phyloP scores from a whole-genome alignment of 2,797 vertebrate genomes.

The Alauda arvensis region DNA sequence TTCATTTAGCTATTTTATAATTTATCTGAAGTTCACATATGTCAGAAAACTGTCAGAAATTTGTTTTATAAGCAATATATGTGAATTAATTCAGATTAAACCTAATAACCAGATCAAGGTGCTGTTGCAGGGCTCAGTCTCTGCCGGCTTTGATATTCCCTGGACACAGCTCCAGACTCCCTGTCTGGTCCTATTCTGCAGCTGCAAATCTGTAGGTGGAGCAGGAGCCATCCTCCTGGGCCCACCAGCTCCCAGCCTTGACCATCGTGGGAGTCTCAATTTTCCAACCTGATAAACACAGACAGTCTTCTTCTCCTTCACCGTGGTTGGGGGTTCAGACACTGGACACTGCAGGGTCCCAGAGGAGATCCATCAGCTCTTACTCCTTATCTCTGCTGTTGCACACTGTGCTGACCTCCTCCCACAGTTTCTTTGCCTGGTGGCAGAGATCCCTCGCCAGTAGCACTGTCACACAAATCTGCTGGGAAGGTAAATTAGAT shows the following conservation, averaged over 20 bases:
- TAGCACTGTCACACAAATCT: neutral
- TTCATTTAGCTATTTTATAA: neutral
- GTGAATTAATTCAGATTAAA: neutral
- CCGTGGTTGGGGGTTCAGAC: accelerated
- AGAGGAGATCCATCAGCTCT: neutral
- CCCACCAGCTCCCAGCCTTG: neutral
- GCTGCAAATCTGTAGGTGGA: neutral
- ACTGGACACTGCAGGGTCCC: neutral
- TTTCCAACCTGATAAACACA: neutral
- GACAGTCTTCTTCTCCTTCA: neutral
- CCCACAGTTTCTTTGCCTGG: neutral
- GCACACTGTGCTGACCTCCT: neutral
- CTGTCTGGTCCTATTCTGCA: neutral
- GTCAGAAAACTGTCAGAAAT: neutral
- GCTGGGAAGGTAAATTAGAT: neutral
- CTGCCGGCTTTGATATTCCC: neutral
- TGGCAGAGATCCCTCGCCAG: neutral
- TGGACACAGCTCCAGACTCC: neutral
- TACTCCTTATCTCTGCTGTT: neutral
- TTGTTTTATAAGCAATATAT: neutral
- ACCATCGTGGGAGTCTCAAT: neutral
- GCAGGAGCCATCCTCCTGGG: neutral
- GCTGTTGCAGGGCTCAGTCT: neutral
- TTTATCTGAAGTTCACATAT: neutral
- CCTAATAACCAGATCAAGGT: neutral